Base-by-base conservation (phyloP, 2,113 vertebrate genomes). In the Hiodon tergisus region DNA sequence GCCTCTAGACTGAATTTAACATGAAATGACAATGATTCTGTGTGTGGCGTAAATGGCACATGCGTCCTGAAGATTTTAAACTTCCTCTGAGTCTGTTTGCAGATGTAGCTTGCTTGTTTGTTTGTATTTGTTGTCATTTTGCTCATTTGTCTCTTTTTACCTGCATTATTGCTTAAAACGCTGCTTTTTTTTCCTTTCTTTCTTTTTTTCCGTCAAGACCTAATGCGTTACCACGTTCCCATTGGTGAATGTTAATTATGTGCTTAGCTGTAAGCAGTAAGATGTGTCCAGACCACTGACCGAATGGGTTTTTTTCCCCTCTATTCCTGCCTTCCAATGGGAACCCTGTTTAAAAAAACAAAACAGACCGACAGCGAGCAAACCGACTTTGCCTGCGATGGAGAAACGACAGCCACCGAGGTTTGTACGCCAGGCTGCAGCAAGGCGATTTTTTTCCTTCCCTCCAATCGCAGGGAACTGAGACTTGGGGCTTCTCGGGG, bases 381-480 rank as follows among this genome's bases (percentile, higher is more conserved):
- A 85, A 93, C 93, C 4, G 93, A 75, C 73, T 75, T 68, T 51
- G 73, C 73, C 13, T 75, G 73, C 11, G 77, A 94, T 51, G 94
- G 94, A 75, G 94, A 95, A 79, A 92, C 96, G 74, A 97, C 95
- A 0, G 92, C 93, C 78, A 96, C 95, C 0, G 97, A 98, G 95
- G 96, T 98, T 86, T 86, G 93, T 93, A 83, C 73, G 9, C 61
- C 6, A 2, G 47, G 61, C 61, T 63, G 61, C 61, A n/a, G 61
- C 61, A n/a, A 16, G 3, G 2, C 13, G 14, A 4, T 57, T 60
- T 17, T 71, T 10, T 17, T 31, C 47, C 9, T 57, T 47, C 2
- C 48, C 14, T 71, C 11, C 60, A 59, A 59, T 31, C 31, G 2
- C 31, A 31, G 31, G 31, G 31, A 31, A 31, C 31, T 31, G 31